phyloP scores from a whole-genome alignment of 2,113 vertebrate species.

The Rhynchopsitta pachyrhyncha region DNA sequence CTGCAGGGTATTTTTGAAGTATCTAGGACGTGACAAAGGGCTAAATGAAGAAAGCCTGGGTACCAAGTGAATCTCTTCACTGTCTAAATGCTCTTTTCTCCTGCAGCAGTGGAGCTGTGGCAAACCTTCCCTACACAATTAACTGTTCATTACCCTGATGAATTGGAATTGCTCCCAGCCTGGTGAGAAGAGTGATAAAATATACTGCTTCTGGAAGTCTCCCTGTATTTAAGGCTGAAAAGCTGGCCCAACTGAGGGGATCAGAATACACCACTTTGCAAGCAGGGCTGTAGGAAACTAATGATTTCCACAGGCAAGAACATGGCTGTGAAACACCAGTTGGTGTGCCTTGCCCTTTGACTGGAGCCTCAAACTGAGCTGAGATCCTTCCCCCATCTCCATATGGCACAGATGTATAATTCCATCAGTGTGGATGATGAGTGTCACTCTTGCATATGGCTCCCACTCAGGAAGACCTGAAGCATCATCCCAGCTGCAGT shows the following conservation, averaged over 20 bases:
- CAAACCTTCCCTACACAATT: slow-evolving; percentile 18
- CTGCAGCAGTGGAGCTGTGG: neutral
- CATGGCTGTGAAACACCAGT: rapidly evolving
- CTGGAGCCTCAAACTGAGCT: neutral
- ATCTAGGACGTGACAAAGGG: neutral
- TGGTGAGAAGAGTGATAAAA: neutral
- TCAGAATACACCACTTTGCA: neutral
- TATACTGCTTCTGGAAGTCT: neutral
- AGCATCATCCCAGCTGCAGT: rapidly evolving
- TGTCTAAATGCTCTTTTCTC: neutral
- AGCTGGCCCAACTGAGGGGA: neutral
- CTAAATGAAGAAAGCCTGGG: neutral
- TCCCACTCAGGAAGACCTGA: neutral
- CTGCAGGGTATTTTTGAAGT: neutral
- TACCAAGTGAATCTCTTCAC: neutral
- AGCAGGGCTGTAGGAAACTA: neutral
- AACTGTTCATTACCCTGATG: neutral
- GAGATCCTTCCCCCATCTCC: neutral
- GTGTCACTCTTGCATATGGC: rapidly evolving
- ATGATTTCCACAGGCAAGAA: rapidly evolving
- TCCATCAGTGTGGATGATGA: rapidly evolving
- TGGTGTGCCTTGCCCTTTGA: rapidly evolving
- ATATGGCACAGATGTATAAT: rapidly evolving
- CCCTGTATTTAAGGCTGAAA: slow-evolving; percentile 48
- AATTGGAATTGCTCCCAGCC: slow-evolving; percentile 4